Base-by-base conservation (phyloP, 2,113 vertebrate genomes). In the Gymnarchus niloticus region DNA sequence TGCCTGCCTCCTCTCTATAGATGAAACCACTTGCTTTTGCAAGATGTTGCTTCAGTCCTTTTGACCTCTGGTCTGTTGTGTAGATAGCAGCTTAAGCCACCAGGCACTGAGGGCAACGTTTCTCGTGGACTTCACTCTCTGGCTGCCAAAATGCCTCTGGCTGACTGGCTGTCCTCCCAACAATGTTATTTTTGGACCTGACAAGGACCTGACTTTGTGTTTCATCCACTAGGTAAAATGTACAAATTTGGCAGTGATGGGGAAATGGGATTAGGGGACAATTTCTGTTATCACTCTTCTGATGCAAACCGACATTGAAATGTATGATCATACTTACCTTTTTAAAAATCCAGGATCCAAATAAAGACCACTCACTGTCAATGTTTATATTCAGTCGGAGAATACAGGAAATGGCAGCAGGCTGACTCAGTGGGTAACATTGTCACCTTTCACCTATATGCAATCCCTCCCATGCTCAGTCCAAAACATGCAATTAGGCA, bases 21-120 rank as follows among this genome's bases (percentile, higher is more conserved):
- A 33, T 69, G n/a, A 37, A 69, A 37, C 23, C 12, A 25, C 73
- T 56, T 37, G 28, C 33, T 85, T 54, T 56, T 85, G 69, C 84
- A 85, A 77, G 19, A 14, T n/a, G 73, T 85, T 56, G 49, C 84
- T 84, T 76, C 49, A 56, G 19, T 48, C 33, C 28, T 8, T 52
- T 33, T 10, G 37, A 6, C 54, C 33, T 46, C 10, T 65, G n/a
- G 23, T 44, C 41, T 86, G 85, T 44, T 48, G 8, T 0, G 56
- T 19, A 51, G 77, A 23, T 12, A 9, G 57, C n/a, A 61, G 76
- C 57, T 85, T n/a, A 21, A 21, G 85, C 44, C 57, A 44, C 3
- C 12, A 4, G 56, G 28, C 54, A 33, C 73, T 77, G 19, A 17
- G 37, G 23, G 54, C 46, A 65, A 52, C 19, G 0, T 59, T 49